Evolutionary conservation across 2,113 vertebrate genomes (phyloP).

Genomic region (Aspidoscelis tigris): DNA sequence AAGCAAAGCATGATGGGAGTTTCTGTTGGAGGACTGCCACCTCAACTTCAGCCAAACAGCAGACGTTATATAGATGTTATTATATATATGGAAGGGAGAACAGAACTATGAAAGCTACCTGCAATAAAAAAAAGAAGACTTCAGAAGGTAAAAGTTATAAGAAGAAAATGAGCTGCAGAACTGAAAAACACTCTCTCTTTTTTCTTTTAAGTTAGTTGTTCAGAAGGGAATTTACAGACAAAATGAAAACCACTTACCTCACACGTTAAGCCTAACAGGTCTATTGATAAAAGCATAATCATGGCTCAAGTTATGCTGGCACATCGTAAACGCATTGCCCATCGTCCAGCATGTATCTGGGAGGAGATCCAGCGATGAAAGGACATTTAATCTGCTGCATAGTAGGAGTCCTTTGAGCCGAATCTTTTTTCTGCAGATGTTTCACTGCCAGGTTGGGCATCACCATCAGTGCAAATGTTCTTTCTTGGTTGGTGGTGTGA

Average conservation of each 20-base stretch:
- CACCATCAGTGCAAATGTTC: too few species aligned
- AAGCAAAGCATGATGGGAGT: background rate
- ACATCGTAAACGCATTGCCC: background rate
- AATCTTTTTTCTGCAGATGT: too few species aligned
- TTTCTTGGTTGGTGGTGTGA: too few species aligned
- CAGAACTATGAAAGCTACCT: background rate
- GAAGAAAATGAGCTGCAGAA: background rate
- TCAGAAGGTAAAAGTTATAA: background rate
- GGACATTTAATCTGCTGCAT: constrained; percentile 1
- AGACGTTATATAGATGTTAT: too few species aligned
- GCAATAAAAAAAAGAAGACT: background rate
- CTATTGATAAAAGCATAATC: background rate
- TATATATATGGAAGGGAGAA: too few species aligned
- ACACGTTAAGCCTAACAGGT: background rate
- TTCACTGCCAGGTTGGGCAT: too few species aligned
- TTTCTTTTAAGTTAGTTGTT: background rate
- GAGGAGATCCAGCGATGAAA: background rate
- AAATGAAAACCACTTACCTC: background rate
- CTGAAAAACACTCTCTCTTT: background rate
- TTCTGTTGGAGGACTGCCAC: background rate
- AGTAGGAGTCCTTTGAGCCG: background rate
- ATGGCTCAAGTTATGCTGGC: background rate
- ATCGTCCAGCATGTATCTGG: background rate
- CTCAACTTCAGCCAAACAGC: background rate
- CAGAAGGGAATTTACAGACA: background rate